Evolutionary conservation across 2,888 invertebrate genomes (phyloP).

Genomic region (Melinopterus prodromus): DNA sequence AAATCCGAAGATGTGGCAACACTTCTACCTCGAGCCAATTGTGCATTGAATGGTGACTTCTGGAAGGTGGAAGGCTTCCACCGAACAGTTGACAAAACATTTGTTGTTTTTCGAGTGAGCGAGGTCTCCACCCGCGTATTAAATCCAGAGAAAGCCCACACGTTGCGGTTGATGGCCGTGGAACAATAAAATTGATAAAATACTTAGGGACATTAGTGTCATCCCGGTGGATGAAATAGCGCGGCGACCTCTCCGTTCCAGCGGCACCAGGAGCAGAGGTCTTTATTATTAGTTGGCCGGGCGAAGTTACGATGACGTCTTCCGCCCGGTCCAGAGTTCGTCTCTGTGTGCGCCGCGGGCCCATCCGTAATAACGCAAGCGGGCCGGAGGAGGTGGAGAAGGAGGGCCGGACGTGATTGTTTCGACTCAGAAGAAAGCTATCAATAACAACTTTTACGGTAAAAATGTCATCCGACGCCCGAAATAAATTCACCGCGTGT

Average conservation of each 20-base stretch:
- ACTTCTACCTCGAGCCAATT: too few relatives aligned
- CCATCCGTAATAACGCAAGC: slow-evolving; percentile 45
- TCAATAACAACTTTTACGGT: slow-evolving; percentile 57
- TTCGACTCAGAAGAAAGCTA: slow-evolving; percentile 51
- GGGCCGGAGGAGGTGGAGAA: slow-evolving; percentile 31
- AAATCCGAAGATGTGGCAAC: too few relatives aligned
- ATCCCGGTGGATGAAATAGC: slow-evolving; percentile 55
- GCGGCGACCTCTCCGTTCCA: slow-evolving; percentile 43
- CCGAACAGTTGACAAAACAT: neutral
- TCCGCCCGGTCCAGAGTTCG: slow-evolving; percentile 44
- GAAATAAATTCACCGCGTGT: slow-evolving; percentile 46
- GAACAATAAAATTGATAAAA: slow-evolving; percentile 60
- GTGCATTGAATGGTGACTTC: neutral
- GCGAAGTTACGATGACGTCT: slow-evolving; percentile 50
- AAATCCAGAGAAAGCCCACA: neutral
- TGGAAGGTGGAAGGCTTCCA: neutral
- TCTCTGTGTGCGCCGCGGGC: slow-evolving; percentile 43
- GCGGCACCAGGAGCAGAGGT: slow-evolving; percentile 48
- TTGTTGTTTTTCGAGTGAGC: neutral
- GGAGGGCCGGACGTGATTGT: slow-evolving; percentile 50
- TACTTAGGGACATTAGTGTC: slow-evolving; percentile 59
- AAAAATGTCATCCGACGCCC: slow-evolving; percentile 52
- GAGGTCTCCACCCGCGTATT: neutral
- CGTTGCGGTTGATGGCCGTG: slow-evolving; percentile 52
- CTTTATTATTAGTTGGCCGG: slow-evolving; percentile 55